Evolutionary conservation across 2,113 vertebrate species (phyloP), one percentile per base, ranked within the genome.

Genomic region (Oreocharis arfaki): DNA sequence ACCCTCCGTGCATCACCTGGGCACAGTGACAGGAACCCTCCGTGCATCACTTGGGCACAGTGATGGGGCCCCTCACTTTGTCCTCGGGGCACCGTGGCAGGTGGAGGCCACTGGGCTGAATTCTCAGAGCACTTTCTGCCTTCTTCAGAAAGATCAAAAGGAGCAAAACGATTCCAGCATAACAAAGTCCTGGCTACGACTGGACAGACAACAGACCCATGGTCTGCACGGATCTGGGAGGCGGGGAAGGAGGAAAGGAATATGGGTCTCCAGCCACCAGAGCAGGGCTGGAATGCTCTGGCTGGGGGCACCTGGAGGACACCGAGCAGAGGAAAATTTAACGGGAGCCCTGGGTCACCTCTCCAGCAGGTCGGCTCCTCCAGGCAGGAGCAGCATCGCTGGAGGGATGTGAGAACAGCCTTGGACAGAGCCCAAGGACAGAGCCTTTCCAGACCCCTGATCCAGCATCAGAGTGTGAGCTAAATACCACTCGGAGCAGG

Each of bases 381-480:
- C 81, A 82, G 77, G 81, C 90, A 56, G 42, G 70, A 93, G 87
- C 89, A 79, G 24, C 82, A 35, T 85, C 8, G 2, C 84, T 93
- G 93, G 81, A 91, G 82, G 87, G 92, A 85, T 76, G 49, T 93
- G 91, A 87, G 89, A 95, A 91, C 44, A 85, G 87, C 71, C 50
- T 87, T 95, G 94, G 96, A 88, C 82, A 76, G 33, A 42, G 46
- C 94, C 93, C 89, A 95, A 71, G 63, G 67, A 15, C 10, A 89
- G 82, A 96, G 89, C 56, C 78, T 94, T 94, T 94, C 94, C 96
- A 96, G 95, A 95, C 71, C 85, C 63, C 88, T 80, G 92, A 85
- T 87, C 89, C 87, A 89, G 91, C 89, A 91, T 87, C 96, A 94
- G 84, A 96, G 87, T 63, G 7, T 50, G 78, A 94, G 91, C 89